Evolutionary conservation across 2,113 vertebrate genomes (phyloP).

Genomic region (Piprites chloris): DNA sequence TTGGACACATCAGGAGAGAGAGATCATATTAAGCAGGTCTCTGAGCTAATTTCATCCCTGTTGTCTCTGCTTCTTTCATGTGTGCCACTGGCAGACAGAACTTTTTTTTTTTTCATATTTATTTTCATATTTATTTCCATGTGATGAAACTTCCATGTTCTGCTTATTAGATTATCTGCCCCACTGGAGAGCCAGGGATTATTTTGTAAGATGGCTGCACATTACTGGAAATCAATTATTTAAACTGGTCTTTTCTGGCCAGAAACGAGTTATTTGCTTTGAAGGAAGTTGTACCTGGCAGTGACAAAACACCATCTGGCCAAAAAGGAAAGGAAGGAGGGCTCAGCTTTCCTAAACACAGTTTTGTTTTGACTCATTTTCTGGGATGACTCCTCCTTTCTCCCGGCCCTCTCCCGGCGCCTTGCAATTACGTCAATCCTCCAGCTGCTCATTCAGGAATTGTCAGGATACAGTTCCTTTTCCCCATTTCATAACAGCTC

Average conservation of each 20-base stretch:
- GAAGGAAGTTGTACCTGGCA: conserved; percentile 21
- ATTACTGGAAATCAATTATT: neutral
- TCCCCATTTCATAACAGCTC: conserved; percentile 3
- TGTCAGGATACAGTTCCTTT: neutral
- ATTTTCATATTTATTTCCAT: neutral
- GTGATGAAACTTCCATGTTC: neutral
- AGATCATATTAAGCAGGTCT: neutral
- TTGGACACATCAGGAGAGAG: neutral
- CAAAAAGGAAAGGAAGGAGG: neutral
- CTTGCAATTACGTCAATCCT: conserved; percentile 6
- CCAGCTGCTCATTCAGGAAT: conserved; percentile 38
- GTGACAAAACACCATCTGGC: neutral
- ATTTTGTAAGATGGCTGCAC: neutral
- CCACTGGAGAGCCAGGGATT: neutral
- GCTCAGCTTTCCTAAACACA: neutral
- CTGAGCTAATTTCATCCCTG: neutral
- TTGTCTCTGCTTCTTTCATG: neutral
- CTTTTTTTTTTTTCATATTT: neutral
- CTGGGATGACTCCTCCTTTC: neutral
- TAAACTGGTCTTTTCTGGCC: neutral
- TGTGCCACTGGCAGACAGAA: neutral
- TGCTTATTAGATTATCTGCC: neutral
- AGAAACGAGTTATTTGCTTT: neutral
- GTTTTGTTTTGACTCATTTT: neutral
- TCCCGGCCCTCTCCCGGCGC: neutral